These are phyloP conservation scores for Petaurus breviceps DNA, from an alignment of 2,113 vertebrate species.

Conservation along the genomic window DNA sequence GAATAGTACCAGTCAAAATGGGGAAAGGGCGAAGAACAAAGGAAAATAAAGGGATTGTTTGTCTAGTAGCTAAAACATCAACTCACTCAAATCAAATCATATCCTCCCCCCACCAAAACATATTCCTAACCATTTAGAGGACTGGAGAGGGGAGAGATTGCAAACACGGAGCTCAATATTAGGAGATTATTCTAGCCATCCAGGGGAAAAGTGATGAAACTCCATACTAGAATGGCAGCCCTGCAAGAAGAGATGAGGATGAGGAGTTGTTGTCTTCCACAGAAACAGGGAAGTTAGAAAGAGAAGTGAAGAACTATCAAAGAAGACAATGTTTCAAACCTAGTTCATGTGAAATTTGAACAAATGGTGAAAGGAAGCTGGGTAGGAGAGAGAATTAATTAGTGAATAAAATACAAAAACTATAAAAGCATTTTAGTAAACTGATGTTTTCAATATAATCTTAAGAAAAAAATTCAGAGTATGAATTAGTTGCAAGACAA, in stretches of 20 bases:
- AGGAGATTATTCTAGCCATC: not conserved
- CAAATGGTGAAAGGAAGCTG: not conserved
- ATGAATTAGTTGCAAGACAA: not conserved
- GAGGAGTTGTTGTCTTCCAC: not conserved
- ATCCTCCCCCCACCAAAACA: not conserved
- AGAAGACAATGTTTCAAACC: not conserved
- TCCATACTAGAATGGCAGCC: no score
- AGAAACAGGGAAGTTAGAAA: not conserved
- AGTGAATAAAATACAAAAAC: not conserved
- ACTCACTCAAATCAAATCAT: not conserved
- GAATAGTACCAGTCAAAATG: not conserved
- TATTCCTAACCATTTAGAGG: no score
- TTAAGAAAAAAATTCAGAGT: not conserved
- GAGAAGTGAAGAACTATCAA: not conserved
- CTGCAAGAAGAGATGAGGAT: not conserved
- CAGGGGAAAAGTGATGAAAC: not conserved
- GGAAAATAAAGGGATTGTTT: not conserved
- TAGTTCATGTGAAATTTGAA: not conserved
- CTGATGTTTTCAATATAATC: not conserved
- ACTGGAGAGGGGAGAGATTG: not conserved
- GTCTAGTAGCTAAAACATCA: not conserved
- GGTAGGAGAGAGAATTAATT: not conserved
- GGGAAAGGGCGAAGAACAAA: not conserved
- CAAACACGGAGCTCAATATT: not conserved
- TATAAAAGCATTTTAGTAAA: not conserved